phyloP scores from a whole-genome alignment of 1,140 invertebrate species.

The Drosophila ananassae region DNA sequence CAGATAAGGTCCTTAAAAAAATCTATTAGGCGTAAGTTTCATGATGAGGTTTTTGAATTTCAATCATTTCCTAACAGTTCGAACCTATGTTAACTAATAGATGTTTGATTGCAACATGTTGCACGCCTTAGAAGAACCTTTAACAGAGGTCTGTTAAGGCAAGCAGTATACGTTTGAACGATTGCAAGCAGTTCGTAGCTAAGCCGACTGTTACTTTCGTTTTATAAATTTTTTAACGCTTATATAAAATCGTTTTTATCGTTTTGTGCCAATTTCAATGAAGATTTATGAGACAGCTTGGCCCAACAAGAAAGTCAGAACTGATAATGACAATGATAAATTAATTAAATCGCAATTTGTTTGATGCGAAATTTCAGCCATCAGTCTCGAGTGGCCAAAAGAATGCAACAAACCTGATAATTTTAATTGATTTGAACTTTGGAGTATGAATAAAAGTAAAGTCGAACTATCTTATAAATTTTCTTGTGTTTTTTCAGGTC shows the following conservation, averaged over 20 bases:
- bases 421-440: conserved; percentile 18
- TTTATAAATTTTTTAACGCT: conserved; percentile 3
- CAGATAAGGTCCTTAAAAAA: conserved; percentile 18
- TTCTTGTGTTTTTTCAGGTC: not conserved
- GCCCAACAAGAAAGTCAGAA: conserved; percentile 35
- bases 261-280: conserved; percentile 22
- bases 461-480: not conserved
- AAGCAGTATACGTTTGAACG: conserved; percentile 43
- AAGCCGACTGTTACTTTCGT: conserved; percentile 16
- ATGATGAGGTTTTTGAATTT: conserved; percentile 10
- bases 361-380: conserved; percentile 22
- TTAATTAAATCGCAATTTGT: conserved; percentile 34
- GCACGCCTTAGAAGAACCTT: conserved; percentile 7
- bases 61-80: conserved; percentile 10
- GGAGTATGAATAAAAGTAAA: not conserved
- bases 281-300: conserved; percentile 35
- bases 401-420: conserved; percentile 7
- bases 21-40: conserved; percentile 13
- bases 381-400: conserved; percentile 18
- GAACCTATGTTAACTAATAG: conserved; percentile 32
- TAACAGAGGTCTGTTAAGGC: not conserved
- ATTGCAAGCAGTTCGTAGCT: conserved; percentile 9
- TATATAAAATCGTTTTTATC: not conserved
- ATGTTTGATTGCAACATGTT: conserved; percentile 46
- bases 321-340: conserved; percentile 65